Conservation (phyloP, 2,113 vertebrate species). For the Misgurnus mizolepis region DNA sequence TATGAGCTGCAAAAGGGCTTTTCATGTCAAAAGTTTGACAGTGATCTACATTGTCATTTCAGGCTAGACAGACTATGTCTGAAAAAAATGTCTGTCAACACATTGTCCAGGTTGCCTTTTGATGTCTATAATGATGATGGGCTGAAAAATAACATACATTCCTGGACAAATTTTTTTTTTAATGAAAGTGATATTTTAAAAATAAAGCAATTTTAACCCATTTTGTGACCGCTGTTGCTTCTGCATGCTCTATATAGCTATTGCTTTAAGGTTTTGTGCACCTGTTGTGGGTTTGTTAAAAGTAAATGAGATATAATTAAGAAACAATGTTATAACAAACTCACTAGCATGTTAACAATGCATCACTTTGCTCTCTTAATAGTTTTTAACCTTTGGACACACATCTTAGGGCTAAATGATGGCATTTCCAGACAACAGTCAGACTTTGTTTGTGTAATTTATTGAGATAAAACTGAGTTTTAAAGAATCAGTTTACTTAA, state of each 20-base stretch:
- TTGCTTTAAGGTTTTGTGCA: slow-evolving; percentile 4
- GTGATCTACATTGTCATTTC: slow-evolving; percentile 26
- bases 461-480: slow-evolving; percentile 62
- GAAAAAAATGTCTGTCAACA: slow-evolving; percentile 36
- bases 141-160: slow-evolving; percentile 21
- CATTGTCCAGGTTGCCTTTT: slow-evolving; percentile 2
- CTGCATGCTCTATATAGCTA: neutral
- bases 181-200: neutral
- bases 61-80: slow-evolving; percentile 11
- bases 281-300: slow-evolving; percentile 20
- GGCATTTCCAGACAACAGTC: slow-evolving; percentile 49
- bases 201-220: neutral
- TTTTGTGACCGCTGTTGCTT: slow-evolving; percentile 9
- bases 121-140: slow-evolving; percentile 30
- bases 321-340: neutral
- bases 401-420: neutral
- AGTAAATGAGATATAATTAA: neutral
- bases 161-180: neutral
- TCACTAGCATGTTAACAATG: neutral
- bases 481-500: slow-evolving; percentile 63
- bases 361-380: neutral
- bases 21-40: slow-evolving; percentile 2
- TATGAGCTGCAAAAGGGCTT: neutral
- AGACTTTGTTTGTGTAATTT: slow-evolving; percentile 51
- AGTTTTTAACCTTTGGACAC: neutral